phyloP scores from a whole-genome alignment of 1,140 invertebrate genomes.

The Harlomillsia oculata region DNA sequence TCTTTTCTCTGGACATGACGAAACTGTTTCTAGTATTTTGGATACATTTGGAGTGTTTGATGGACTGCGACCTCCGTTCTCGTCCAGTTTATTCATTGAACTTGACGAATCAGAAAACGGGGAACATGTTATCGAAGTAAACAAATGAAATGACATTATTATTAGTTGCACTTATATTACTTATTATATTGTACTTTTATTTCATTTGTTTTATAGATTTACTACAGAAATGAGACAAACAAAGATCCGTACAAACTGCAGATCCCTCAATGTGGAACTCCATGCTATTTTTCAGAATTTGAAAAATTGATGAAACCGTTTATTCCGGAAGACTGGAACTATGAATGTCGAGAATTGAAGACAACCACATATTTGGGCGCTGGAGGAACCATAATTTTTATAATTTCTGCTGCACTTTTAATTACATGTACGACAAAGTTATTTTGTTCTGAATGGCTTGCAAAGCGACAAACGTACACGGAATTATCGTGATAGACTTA shows the following conservation, averaged over 20 bases:
- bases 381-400: no score
- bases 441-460: no score
- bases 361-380: no score
- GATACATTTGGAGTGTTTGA: conserved; percentile 63
- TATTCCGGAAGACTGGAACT: conserved; percentile 3
- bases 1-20: conserved; percentile 73
- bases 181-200: background rate
- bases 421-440: no score
- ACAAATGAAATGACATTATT: conserved; percentile 4
- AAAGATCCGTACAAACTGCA: background rate
- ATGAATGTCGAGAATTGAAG: conserved; percentile 3
- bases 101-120: conserved; percentile 42
- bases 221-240: conserved; percentile 3
- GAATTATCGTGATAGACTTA: no score
- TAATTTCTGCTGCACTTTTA: no score
- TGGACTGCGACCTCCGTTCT: conserved; percentile 59
- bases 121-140: conserved; percentile 11
- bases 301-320: background rate
- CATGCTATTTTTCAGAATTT: background rate
- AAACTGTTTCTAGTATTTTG: conserved; percentile 65
- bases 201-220: conserved; percentile 2
- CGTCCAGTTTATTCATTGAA: conserved; percentile 61
- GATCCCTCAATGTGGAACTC: background rate
- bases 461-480: no score
- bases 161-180: background rate